Percentiles rank a stretch among this genome's conserved stretches.
Evolutionary conservation across 2,113 vertebrate species (phyloP).

Genomic region (Dasyornis broadbenti): DNA sequence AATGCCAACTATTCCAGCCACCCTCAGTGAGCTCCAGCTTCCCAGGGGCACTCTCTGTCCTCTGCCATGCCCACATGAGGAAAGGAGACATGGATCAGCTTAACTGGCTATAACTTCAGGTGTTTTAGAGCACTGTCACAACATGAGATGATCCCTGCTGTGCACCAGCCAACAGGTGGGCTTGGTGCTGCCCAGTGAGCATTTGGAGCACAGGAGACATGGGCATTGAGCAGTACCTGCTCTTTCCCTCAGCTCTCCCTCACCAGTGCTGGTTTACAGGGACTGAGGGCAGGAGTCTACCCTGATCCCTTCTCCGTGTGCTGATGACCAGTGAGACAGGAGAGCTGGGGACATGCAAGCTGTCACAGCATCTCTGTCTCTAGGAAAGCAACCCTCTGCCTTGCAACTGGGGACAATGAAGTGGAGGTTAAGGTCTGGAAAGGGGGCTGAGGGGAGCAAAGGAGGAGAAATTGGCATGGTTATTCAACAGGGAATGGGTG

Average conservation of each 20-base stretch:
- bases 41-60: not conserved
- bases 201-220: not conserved
- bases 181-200: not conserved
- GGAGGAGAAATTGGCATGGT: not conserved
- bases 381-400: not conserved
- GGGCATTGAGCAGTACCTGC: not conserved
- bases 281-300: not conserved
- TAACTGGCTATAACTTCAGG: not conserved
- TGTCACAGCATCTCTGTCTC: not conserved
- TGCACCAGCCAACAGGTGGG: not conserved
- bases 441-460: not conserved
- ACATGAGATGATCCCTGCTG: not conserved
- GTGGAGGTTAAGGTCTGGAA: not conserved
- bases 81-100: not conserved
- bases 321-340: not conserved
- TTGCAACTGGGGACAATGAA: not conserved
- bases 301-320: rapidly evolving
- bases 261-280: not conserved
- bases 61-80: not conserved
- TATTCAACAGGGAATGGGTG: not conserved
- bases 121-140: not conserved
- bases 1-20: not conserved
- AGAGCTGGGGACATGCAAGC: not conserved
- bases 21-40: not conserved
- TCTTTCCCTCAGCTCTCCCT: not conserved